Base-by-base conservation (phyloP, 2,797 vertebrate genomes). In the Poecilia velifera region DNA sequence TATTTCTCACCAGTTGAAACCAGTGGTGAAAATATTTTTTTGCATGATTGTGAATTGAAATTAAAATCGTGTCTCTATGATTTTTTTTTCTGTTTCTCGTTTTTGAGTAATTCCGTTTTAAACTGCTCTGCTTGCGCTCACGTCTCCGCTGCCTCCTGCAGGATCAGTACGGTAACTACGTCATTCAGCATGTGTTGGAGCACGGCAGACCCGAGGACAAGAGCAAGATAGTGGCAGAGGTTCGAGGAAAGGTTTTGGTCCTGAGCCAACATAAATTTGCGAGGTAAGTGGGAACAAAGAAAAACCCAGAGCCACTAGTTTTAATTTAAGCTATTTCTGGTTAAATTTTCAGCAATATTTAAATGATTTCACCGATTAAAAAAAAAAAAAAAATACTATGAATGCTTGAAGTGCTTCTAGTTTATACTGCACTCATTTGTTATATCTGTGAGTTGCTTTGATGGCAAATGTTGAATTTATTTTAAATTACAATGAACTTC, bases 191-290 rank as follows among this genome's bases (percentile, higher is more conserved):
- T 55, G 98, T 99, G 39, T 90, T 99, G 95, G 98, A 99, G 92
- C 98, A 99, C 0, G 98, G 98, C 71, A 96, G 98, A 55, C 97
- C 97, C 46, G 98, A 99, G 88, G 98, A 99, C 91, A 99, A 99
- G 92, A 99, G 98, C 94, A 99, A 99, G 93, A 99, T 99, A 25
- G 98, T 99, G 84, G 97, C 98, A 18, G 98, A 99, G 94, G 98
- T 99, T 89, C 95, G 98, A 77, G 98, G 98, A 51, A 99, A 99
- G 89, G 98, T 99, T 87, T 95, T 99, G 75, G 95, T 97, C 87
- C 92, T 99, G 90, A 99, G 98, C 93, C 98, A 99, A 89, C 98
- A 99, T 94, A 99, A 99, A 90, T 99, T 99, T 96, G 98, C 98
- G 89, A 99, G 98, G 98, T 99, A 95, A 82, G 88, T 20, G 2